Base-by-base conservation (phyloP, 2,113 vertebrate species). In the Anoplopoma fimbria region DNA sequence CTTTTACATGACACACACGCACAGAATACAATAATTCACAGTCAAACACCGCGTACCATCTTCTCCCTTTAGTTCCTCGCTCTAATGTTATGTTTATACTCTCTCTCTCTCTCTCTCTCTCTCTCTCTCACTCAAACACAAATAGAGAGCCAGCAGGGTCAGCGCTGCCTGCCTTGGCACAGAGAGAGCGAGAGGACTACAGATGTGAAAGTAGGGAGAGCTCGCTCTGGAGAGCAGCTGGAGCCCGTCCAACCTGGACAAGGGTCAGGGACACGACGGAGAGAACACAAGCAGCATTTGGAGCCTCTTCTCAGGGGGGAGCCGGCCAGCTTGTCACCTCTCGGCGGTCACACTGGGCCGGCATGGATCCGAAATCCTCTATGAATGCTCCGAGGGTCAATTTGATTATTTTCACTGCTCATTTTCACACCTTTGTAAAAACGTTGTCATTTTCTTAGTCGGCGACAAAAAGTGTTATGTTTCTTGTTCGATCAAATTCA, bases 221-320 rank as follows among this genome's bases (percentile, higher is more conserved):
- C n/a, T n/a, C n/a, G n/a, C n/a, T n/a, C n/a, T n/a, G 51, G 23
- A 69, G 86, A 81, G 78, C 90, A 51, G 88, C 87, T 91, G 93
- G 87, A 89, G 70, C 62, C 38, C 0, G 6, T 79, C 89, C 93
- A 92, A 89, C 75, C 86, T 75, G 91, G 88, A 86, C 84, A 88
- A 80, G 70, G 88, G 87, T 93, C 90, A 90, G 62, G 83, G 77
- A 78, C 88, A 42, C 42, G 1, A 68, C 72, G 19, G 61, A 70
- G 78, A 78, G 79, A 86, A 77, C 77, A 86, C 85, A 61, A 79
- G 82, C 88, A 33, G 77, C 82, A 23, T 65, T 82, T 31, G 76
- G 83, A 81, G 78, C 57, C 77, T 83, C 81, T 9, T 75, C 77
- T 87, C 65, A 6, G 69, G 62, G 6, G 69, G 62, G 57, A 14